Evolutionary conservation across 2,113 vertebrate genomes (phyloP).

Genomic region (Etia nguti): DNA sequence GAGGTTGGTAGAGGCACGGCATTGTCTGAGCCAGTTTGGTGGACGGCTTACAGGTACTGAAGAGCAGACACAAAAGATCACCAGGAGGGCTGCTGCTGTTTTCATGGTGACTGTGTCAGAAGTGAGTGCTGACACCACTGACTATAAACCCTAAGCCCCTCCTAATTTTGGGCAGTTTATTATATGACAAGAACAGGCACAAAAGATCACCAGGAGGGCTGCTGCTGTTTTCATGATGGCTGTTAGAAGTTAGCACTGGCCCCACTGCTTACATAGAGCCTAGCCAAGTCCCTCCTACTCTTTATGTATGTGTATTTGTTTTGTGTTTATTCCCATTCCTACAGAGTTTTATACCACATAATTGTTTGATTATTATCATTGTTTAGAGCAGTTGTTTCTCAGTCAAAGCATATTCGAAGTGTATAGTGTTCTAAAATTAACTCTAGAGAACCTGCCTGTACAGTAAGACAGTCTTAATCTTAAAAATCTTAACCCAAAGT

Average conservation of each 20-base stretch:
- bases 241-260: not conserved
- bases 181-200: conserved; percentile 19
- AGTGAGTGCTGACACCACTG: not conserved
- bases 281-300: not conserved
- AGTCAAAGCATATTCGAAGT: too few species aligned
- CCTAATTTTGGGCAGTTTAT: not conserved
- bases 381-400: too few species aligned
- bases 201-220: conserved; percentile 24
- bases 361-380: too few species aligned
- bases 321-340: too few species aligned
- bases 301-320: too few species aligned
- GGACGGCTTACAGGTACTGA: conserved; percentile 26
- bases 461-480: too few species aligned
- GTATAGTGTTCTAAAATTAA: too few species aligned
- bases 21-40: conserved; percentile 68
- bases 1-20: conserved; percentile 48
- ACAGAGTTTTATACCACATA: too few species aligned
- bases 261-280: not conserved
- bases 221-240: conserved; percentile 25
- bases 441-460: too few species aligned
- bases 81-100: not conserved
- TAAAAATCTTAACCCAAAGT: too few species aligned
- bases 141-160: not conserved
- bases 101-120: conserved; percentile 30
- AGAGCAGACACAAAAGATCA: conserved; percentile 5